Conservation (phyloP, 2,113 vertebrate species). For the Nettapus auritus region DNA sequence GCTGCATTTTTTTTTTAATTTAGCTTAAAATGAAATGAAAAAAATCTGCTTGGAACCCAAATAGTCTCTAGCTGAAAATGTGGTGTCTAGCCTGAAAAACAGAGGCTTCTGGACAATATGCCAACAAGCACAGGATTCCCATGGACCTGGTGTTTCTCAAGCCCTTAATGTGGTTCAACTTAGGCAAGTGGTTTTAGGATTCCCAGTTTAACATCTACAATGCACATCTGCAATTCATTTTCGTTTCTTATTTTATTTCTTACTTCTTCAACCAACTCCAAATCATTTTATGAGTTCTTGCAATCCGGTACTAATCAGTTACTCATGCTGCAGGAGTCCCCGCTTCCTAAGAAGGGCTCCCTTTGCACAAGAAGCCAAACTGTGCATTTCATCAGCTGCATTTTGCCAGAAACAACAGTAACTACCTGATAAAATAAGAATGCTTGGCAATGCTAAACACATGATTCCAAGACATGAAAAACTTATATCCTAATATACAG, state of each 20-base stretch:
- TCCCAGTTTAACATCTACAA: constrained; percentile 24
- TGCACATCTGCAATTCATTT: constrained; percentile 39
- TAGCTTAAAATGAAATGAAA: constrained; percentile 46
- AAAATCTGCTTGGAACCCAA: constrained; percentile 54
- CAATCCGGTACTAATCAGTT: constrained; percentile 31
- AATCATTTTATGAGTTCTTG: background rate
- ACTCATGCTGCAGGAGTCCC: constrained; percentile 45
- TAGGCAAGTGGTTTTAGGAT: constrained; percentile 41
- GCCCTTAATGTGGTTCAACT: constrained; percentile 41
- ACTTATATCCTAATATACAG: background rate
- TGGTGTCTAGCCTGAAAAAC: constrained; percentile 57
- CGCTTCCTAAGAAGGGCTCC: background rate
- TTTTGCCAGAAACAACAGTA: background rate
- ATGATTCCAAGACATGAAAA: background rate
- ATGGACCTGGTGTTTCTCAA: constrained; percentile 55
- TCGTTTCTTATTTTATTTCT: constrained; percentile 21
- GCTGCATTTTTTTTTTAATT: background rate
- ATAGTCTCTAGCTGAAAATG: constrained; percentile 42
- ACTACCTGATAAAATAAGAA: constrained; percentile 18
- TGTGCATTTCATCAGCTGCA: background rate
- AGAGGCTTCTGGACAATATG: constrained; percentile 34
- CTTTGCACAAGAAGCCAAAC: background rate
- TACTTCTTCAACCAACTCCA: background rate
- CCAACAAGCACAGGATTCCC: constrained; percentile 54
- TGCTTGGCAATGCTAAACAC: background rate